phyloP scores from a whole-genome alignment of 2,888 invertebrate species.

The Dasypogon diadema region DNA sequence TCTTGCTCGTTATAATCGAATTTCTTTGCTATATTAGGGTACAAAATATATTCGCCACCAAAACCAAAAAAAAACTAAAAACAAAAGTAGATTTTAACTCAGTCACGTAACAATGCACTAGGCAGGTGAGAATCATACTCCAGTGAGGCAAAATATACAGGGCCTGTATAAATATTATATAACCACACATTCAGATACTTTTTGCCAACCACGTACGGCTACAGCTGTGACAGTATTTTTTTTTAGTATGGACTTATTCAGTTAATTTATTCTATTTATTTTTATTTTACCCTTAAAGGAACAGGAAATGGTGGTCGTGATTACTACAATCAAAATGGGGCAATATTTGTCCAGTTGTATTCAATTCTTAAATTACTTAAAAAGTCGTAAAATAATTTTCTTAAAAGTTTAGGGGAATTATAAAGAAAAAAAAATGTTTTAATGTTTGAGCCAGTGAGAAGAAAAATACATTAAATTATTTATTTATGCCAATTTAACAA shows the following conservation, averaged over 20 bases:
- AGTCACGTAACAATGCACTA: background rate
- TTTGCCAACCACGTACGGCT: too few species aligned
- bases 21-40: background rate
- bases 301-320: constrained; percentile 9
- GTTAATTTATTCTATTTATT: background rate
- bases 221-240: background rate
- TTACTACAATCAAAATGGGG: constrained; percentile 20
- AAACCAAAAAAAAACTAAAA: background rate
- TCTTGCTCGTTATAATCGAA: background rate
- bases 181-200: background rate
- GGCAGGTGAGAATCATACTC: too few species aligned
- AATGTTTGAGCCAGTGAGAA: constrained; percentile 21
- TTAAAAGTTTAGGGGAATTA: constrained; percentile 15
- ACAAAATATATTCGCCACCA: background rate
- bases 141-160: too few species aligned
- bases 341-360: constrained; percentile 22
- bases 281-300: background rate
- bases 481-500: constrained; percentile 30
- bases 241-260: background rate
- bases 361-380: constrained; percentile 14
- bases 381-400: constrained; percentile 2
- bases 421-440: background rate
- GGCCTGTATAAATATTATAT: too few species aligned
- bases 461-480: constrained; percentile 44
- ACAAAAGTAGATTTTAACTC: background rate